phyloP scores from a whole-genome alignment of 2,113 vertebrate genomes.

The Sakesphorus luctuosus region DNA sequence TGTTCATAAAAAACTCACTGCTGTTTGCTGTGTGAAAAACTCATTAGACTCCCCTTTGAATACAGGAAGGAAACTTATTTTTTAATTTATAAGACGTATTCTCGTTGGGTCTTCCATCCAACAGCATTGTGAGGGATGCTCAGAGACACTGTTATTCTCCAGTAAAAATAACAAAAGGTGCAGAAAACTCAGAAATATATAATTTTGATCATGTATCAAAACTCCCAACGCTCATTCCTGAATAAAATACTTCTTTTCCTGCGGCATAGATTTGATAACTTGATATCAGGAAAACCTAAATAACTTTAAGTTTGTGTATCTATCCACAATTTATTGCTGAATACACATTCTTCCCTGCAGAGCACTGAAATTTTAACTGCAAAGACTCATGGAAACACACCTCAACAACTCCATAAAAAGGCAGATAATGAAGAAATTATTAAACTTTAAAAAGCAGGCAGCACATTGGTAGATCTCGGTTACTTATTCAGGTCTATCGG shows the following conservation, averaged over 20 bases:
- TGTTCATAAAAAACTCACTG: slow-evolving; percentile 73
- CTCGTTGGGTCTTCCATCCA: slow-evolving; percentile 44
- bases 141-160: background rate
- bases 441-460: background rate
- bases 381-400: background rate
- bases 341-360: background rate
- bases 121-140: background rate
- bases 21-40: slow-evolving; percentile 68
- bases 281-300: background rate
- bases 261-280: background rate
- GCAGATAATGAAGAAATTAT: background rate
- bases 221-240: background rate
- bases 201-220: background rate
- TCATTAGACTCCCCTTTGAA: slow-evolving; percentile 70
- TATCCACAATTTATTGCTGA: background rate
- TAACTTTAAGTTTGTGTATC: background rate
- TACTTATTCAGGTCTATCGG: background rate
- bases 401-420: background rate
- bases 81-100: slow-evolving; percentile 56
- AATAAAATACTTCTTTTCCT: slow-evolving; percentile 1
- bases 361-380: background rate
- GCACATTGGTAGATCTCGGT: background rate
- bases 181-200: background rate
- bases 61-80: slow-evolving; percentile 59
- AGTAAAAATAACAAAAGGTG: background rate